Conservation (phyloP, 2,113 vertebrate species). For the Dicrurus megarhynchus region DNA sequence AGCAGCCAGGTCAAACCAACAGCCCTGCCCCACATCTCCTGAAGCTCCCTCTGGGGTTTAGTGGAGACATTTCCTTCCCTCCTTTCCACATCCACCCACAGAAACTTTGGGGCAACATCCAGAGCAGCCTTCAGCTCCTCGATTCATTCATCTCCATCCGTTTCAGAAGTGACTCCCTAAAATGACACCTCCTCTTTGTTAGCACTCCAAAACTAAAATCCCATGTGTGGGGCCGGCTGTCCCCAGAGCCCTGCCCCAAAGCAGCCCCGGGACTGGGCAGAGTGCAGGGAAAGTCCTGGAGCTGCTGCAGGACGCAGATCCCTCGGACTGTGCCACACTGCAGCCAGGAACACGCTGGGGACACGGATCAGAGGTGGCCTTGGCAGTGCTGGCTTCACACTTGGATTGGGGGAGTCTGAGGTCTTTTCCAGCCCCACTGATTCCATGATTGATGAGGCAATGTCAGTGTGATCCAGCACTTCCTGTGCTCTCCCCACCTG, state of each 20-base stretch:
- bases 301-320: not conserved
- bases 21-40: not conserved
- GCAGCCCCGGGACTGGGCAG: no score
- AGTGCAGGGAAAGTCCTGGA: no score
- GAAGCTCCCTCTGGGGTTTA: not conserved
- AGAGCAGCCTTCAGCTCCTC: not conserved
- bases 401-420: not conserved
- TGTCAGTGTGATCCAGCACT: no score
- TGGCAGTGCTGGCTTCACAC: not conserved
- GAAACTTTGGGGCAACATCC: not conserved
- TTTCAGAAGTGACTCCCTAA: not conserved
- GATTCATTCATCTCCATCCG: not conserved
- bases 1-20: not conserved
- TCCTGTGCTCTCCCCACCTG: not conserved
- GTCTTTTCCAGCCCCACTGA: not conserved
- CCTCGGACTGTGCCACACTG: fast-evolving
- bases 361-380: not conserved
- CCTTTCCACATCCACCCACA: not conserved
- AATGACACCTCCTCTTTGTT: not conserved
- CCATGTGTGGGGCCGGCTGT: not conserved
- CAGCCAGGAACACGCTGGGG: not conserved
- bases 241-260: not conserved
- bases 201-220: not conserved
- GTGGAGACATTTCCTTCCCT: not conserved
- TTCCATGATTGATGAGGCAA: not conserved